Percentiles rank a stretch among this genome's conserved stretches.
Evolutionary conservation across 2,888 invertebrate species (phyloP).

Genomic region (Rugalucina vietnamica): DNA sequence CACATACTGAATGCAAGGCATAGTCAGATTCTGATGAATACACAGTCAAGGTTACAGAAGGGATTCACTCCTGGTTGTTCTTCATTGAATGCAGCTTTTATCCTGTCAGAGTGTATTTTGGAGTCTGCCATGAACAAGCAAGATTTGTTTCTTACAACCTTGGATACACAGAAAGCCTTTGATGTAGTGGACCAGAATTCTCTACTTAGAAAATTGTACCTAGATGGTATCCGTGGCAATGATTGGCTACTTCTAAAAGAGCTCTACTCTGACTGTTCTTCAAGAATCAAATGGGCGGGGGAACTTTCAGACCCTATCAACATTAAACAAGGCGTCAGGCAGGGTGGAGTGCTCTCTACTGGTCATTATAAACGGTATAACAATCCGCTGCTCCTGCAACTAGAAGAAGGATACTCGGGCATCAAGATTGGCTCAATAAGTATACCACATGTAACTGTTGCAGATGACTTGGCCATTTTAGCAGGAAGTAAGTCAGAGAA

Average conservation of each 20-base stretch:
- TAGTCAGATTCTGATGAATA: not conserved
- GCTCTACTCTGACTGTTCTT: not conserved
- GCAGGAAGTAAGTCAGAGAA: not conserved
- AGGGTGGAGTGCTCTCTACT: conserved; percentile 7
- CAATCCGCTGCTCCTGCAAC: not conserved
- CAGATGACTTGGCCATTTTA: not conserved
- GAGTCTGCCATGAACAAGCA: not conserved
- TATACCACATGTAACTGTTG: not conserved
- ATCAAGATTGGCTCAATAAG: not conserved
- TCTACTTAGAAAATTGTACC: not conserved
- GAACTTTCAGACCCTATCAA: not conserved
- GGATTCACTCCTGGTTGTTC: not conserved
- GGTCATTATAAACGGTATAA: conserved; percentile 5
- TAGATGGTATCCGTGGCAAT: not conserved
- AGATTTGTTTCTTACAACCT: not conserved
- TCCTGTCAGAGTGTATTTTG: not conserved
- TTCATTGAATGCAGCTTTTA: not conserved
- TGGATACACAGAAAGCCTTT: conserved; percentile 17
- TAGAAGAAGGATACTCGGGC: not conserved
- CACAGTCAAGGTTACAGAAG: conserved; percentile 3
- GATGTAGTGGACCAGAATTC: not conserved
- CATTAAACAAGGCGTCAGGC: not conserved
- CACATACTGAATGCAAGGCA: not conserved
- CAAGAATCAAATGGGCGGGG: not conserved
- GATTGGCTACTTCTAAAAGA: not conserved